Conservation (phyloP, 2,888 invertebrate genomes). For the Macaria liturata region DNA sequence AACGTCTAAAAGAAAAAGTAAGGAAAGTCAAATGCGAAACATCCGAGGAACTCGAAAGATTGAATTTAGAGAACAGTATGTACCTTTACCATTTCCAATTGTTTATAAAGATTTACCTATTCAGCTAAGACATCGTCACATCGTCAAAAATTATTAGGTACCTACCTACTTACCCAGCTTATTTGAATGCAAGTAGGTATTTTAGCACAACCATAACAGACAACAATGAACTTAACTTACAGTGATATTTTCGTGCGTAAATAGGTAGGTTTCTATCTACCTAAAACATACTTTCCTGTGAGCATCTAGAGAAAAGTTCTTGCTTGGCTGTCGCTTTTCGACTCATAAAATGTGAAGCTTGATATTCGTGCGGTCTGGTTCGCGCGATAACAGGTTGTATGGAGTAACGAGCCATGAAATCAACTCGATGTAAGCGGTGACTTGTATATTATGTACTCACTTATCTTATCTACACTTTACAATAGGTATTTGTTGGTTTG, state of each 20-base stretch:
- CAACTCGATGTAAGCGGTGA: not conserved
- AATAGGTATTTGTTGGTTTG: no score
- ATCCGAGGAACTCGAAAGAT: conserved; percentile 52
- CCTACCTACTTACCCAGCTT: no score
- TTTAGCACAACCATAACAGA: no score
- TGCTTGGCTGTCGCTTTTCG: conserved; percentile 16
- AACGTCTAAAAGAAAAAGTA: conserved; percentile 48
- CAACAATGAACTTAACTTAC: no score
- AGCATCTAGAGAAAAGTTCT: not conserved
- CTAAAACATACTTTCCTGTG: not conserved
- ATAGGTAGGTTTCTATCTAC: no score
- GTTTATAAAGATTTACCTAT: no score
- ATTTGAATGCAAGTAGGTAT: no score
- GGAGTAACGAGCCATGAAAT: conserved; percentile 18
- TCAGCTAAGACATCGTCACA: no score
- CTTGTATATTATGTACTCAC: no score
- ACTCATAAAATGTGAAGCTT: conserved; percentile 33
- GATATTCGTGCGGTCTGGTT: conserved; percentile 18
- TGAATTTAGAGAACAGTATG: conserved; percentile 56
- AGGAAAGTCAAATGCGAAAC: conserved; percentile 52
- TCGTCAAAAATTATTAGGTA: no score
- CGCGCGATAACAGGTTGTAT: conserved; percentile 20
- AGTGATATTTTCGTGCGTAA: no score
- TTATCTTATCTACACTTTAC: no score
- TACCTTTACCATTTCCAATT: not conserved